phyloP scores from a whole-genome alignment of 2,888 invertebrate species.

The Siphlonurus alternatus region DNA sequence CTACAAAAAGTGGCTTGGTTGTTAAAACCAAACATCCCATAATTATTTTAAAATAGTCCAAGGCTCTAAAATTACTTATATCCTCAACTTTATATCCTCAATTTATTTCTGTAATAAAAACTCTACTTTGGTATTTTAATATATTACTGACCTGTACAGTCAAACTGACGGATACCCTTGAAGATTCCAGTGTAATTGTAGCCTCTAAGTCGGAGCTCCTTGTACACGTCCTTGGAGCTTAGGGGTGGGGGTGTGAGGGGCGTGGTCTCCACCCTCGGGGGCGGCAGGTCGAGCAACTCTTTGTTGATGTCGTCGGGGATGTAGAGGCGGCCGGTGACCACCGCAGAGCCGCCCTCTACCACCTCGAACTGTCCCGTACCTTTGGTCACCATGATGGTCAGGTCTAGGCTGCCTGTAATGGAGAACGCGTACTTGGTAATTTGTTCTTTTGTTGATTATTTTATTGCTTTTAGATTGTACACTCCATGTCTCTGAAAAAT shows the following conservation, averaged over 20 bases:
- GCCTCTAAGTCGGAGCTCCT: constrained; percentile 23
- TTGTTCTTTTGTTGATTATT: too few species aligned
- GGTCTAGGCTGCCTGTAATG: constrained; percentile 24
- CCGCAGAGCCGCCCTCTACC: constrained; percentile 46
- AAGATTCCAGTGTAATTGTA: constrained; percentile 24
- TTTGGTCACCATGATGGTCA: constrained; percentile 39
- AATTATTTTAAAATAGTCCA: too few species aligned
- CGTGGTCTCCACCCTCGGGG: neutral
- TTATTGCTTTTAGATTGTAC: too few species aligned
- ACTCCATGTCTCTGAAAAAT: too few species aligned
- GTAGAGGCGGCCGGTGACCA: constrained; percentile 51
- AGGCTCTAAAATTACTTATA: too few species aligned
- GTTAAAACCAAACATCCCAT: too few species aligned
- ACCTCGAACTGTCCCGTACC: constrained; percentile 44
- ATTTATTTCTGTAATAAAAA: too few species aligned
- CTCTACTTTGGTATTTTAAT: too few species aligned
- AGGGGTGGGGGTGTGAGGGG: constrained; percentile 7
- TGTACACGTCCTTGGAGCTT: constrained; percentile 21
- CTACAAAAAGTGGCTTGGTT: too few species aligned
- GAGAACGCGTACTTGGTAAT: neutral
- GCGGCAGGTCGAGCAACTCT: constrained; percentile 17
- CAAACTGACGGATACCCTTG: constrained; percentile 24
- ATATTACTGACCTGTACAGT: constrained; percentile 19
- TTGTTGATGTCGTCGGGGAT: constrained; percentile 35
- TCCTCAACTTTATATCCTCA: too few species aligned